These are phyloP conservation scores for Macrosteles quadrilineatus DNA, from an alignment of 1,140 invertebrate species.

Conservation along the genomic window DNA sequence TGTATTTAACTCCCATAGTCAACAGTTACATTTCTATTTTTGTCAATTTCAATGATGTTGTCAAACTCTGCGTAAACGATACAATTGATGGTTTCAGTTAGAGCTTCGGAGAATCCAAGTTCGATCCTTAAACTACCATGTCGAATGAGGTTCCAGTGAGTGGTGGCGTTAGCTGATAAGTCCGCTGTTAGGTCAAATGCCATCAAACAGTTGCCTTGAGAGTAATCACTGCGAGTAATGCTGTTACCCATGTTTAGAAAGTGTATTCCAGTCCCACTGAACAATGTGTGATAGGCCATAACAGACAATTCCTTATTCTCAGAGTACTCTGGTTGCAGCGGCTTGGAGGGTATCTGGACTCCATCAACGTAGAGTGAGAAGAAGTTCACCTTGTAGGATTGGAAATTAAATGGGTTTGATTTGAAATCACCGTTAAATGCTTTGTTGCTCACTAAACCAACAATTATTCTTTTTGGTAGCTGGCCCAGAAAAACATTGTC, in stretches of 20 bases:
- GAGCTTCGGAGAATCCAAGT: slow-evolving; percentile 43
- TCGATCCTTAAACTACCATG: slow-evolving; percentile 45
- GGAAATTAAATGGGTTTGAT: slow-evolving; percentile 50
- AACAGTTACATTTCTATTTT: slow-evolving; percentile 41
- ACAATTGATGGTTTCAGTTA: slow-evolving; percentile 44
- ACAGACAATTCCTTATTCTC: slow-evolving; percentile 44
- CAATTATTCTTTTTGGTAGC: slow-evolving; percentile 48
- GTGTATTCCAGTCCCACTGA: slow-evolving; percentile 32
- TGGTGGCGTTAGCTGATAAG: slow-evolving; percentile 44
- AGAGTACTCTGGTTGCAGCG: background rate
- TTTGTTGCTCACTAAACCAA: slow-evolving; percentile 49
- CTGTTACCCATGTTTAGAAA: slow-evolving; percentile 43
- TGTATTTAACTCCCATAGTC: slow-evolving; percentile 39
- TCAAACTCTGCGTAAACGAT: slow-evolving; percentile 48
- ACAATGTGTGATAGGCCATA: background rate
- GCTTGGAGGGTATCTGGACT: slow-evolving; percentile 30
- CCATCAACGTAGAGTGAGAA: slow-evolving; percentile 34
- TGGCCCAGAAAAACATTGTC: slow-evolving; percentile 48
- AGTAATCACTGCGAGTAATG: slow-evolving; percentile 38
- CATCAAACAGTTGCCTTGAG: slow-evolving; percentile 43
- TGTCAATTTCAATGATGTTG: slow-evolving; percentile 46
- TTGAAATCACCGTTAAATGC: slow-evolving; percentile 48
- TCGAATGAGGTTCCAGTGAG: slow-evolving; percentile 47
- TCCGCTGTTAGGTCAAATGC: slow-evolving; percentile 48
- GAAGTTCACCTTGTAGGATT: slow-evolving; percentile 45